A percentile compares a stretch with the other conserved stretches of the same genome.
phyloP scores from a whole-genome alignment of 1,140 invertebrate species.

The Lutraria rhynchaena region DNA sequence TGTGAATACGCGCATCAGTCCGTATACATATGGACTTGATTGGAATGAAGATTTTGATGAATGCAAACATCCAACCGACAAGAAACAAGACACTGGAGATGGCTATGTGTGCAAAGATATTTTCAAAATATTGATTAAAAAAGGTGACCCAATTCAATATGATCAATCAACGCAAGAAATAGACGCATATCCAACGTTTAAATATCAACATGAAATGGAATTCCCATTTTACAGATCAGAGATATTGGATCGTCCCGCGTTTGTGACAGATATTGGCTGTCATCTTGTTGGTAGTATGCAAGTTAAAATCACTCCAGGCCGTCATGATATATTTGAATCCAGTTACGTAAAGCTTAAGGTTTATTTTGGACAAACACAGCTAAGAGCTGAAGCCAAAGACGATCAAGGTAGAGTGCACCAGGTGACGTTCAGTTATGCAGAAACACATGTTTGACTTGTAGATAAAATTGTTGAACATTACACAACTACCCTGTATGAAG shows the following conservation, averaged over 20 bases:
- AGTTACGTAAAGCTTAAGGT: constrained; percentile 29
- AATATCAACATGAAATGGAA: constrained; percentile 21
- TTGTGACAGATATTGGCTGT: constrained; percentile 36
- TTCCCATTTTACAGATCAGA: constrained; percentile 53
- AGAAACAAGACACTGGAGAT: constrained; percentile 29
- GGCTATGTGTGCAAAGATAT: constrained; percentile 36
- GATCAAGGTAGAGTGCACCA: constrained; percentile 5
- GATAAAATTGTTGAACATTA: too few species aligned
- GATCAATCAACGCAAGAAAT: constrained; percentile 12
- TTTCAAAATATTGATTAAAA: constrained; percentile 25
- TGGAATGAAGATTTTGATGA: constrained; percentile 52
- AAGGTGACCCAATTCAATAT: constrained; percentile 9
- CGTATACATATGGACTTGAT: constrained; percentile 43
- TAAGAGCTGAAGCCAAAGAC: constrained; percentile 44
- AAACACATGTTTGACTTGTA: constrained; percentile 35
- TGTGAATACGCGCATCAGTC: constrained; percentile 14
- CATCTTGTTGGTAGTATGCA: constrained; percentile 30
- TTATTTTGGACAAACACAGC: constrained; percentile 35
- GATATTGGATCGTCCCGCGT: background rate
- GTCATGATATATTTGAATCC: background rate
- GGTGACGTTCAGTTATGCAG: constrained; percentile 27
- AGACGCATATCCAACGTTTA: constrained; percentile 36
- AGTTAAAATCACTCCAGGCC: background rate
- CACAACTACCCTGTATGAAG: too few species aligned
- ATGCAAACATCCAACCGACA: background rate